Evolutionary conservation across 2,113 vertebrate species (phyloP).

Genomic region (Condylura cristata): DNA sequence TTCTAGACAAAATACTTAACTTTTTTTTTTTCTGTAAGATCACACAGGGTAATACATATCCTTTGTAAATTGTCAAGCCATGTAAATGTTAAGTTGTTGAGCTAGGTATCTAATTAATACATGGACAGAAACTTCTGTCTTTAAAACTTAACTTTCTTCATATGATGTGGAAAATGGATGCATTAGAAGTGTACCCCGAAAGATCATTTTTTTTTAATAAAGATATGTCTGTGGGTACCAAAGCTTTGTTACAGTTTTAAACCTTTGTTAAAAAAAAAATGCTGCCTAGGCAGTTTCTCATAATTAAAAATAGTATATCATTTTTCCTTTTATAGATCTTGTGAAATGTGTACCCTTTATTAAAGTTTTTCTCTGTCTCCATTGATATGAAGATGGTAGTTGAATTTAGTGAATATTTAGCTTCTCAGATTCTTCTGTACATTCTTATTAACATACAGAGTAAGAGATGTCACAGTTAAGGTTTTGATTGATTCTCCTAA

Average conservation of each 20-base stretch:
- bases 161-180: slow-evolving; percentile 30
- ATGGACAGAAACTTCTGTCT: slow-evolving; percentile 35
- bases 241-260: slow-evolving; percentile 72
- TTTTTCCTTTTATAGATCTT: slow-evolving; percentile 63
- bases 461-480: slow-evolving; percentile 67
- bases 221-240: slow-evolving; percentile 59
- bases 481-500: slow-evolving; percentile 61
- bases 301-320: slow-evolving; percentile 45
- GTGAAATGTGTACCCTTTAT: slow-evolving; percentile 24
- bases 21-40: slow-evolving; percentile 52
- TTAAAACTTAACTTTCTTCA: slow-evolving; percentile 48
- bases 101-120: slow-evolving; percentile 59
- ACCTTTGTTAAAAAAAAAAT: slow-evolving; percentile 70
- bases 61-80: slow-evolving; percentile 52
- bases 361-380: slow-evolving; percentile 47
- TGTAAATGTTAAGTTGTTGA: slow-evolving; percentile 47
- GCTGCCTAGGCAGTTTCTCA: slow-evolving; percentile 50
- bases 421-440: background rate
- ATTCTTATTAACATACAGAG: slow-evolving; percentile 49
- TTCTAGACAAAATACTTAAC: slow-evolving; percentile 34
- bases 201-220: slow-evolving; percentile 49
- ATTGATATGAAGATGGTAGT: slow-evolving; percentile 14
- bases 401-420: slow-evolving; percentile 58
- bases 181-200: slow-evolving; percentile 34
- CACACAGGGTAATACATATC: slow-evolving; percentile 38